These are phyloP conservation scores for Lottia scabra DNA, from an alignment of 2,888 invertebrate species.

Conservation along the genomic window DNA sequence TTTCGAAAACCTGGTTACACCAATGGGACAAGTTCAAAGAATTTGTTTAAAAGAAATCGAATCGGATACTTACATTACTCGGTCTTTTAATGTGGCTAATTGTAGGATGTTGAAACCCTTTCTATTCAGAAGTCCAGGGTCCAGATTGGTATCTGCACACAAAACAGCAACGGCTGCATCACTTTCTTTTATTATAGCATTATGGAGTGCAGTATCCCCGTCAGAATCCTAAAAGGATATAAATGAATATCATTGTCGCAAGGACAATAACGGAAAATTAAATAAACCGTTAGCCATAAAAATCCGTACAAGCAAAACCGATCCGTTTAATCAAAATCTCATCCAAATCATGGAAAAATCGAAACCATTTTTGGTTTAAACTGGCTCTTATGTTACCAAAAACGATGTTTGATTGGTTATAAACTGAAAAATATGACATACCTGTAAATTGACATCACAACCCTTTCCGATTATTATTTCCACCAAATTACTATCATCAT, in stretches of 20 bases:
- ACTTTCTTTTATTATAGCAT: conserved; percentile 82
- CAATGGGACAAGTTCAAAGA: no score
- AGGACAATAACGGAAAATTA: no score
- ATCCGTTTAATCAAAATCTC: no score
- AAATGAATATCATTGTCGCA: no score
- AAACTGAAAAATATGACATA: background rate
- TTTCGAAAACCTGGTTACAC: no score
- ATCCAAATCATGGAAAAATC: no score
- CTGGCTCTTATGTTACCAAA: no score
- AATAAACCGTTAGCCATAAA: no score
- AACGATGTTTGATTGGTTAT: no score
- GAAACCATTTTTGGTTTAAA: no score
- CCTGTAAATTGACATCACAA: conserved; percentile 33
- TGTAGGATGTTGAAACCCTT: conserved; percentile 87
- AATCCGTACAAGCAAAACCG: no score
- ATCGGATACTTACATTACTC: conserved; percentile 74
- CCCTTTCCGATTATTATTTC: conserved; percentile 36
- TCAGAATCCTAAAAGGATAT: conserved; percentile 75
- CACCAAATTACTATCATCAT: conserved; percentile 21
- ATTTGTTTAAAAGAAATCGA: no score
- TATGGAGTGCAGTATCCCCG: conserved; percentile 86
- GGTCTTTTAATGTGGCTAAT: conserved; percentile 86
- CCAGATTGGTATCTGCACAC: conserved; percentile 76
- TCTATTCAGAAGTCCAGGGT: conserved; percentile 82
- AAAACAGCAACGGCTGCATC: conserved; percentile 80